Evolutionary conservation across 2,113 vertebrate species (phyloP), one percentile per base, ranked within the genome.

Genomic region (Epinephelus lanceolatus): DNA sequence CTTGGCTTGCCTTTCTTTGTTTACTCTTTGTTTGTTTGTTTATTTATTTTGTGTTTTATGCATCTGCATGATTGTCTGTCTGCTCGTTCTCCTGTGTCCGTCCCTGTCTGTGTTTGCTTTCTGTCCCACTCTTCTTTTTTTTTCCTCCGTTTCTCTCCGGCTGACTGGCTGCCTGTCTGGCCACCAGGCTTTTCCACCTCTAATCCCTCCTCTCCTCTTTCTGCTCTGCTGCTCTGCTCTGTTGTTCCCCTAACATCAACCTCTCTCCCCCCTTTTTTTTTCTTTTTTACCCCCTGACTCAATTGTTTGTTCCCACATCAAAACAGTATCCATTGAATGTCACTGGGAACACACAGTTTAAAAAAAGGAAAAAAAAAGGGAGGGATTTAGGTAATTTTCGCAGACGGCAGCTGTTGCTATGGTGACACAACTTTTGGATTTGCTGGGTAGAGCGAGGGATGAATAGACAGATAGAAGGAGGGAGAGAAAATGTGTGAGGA

Each of bases 381-480:
- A 88, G 91, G 92, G 94, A 94, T 94, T 94, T 94, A 88, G 93
- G 94, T 93, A 93, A 91, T 94, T 94, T 95, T 94, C 30, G 83
- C 94, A 94, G 91, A 95, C 72, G 81, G 92, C 91, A 94, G 95
- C 92, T 95, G 94, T 96, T 96, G 94, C 95, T 93, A 96, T 95
- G 95, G 94, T 37, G 91, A 95, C 93, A 91, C 93, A 95, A 95
- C 92, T 95, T 95, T 95, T 86, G 91, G 93, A 90, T 95, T 93
- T 92, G 87, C 88, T 27, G 71, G 88, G 80, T 66, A 91, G 86
- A 78, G 86, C 45, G 70, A 85, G 79, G 87, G 86, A 90, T 93
- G 89, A 91, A 93, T 88, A 84, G 89, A 92, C 62, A 81, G 84
- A 92, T 80, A 81, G 78, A 89, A 73, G 74, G 81, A 81, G 60